Base-by-base conservation (phyloP, 2,113 vertebrate species). In the Equus quagga region DNA sequence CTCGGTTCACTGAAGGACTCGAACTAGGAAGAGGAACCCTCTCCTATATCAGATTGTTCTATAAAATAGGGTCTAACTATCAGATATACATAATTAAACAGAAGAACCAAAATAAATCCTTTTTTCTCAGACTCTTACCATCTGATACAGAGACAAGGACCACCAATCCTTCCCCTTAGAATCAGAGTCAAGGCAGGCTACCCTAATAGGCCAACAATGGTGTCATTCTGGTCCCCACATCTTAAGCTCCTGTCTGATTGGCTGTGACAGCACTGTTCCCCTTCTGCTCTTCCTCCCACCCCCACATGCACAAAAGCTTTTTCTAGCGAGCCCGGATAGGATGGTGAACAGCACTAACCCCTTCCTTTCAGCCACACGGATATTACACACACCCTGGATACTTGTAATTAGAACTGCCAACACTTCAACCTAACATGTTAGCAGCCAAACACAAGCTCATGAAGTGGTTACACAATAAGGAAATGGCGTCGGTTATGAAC, bases 171-270 rank as follows among this genome's bases (percentile, higher is more conserved):
- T 80, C 26, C 44, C 28, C 67, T 92, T 91, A 91, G 41, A 88
- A 80, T 56, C n/a, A 89, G 81, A 75, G 14, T 94, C 88, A 92
- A 28, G 82, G 82, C 58, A 94, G 89, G 75, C 84, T 78, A 36
- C 82, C 31, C 64, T 51, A 10, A 92, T 36, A 41, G 17, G 73
- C 89, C 51, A 69, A 1, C 26, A 46, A 7, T 83, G 75, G 93
- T 3, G 0, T 72, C 89, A 91, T 31, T n/a, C 18, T 6, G 7
- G 54, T 81, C 0, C 11, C 3, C 46, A 72, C 33, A 31, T 64
- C 58, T 96, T 58, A 8, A 51, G 69, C 23, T 33, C 69, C 41
- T 3, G 31, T 89, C 81, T 81, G 89, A 79, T 0, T 31, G 94
- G 83, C 11, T 91, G 91, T 89, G 56, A n/a, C 21, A 72, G 24